Base-by-base conservation (phyloP, 2,113 vertebrate species). In the Microcebus murinus region DNA sequence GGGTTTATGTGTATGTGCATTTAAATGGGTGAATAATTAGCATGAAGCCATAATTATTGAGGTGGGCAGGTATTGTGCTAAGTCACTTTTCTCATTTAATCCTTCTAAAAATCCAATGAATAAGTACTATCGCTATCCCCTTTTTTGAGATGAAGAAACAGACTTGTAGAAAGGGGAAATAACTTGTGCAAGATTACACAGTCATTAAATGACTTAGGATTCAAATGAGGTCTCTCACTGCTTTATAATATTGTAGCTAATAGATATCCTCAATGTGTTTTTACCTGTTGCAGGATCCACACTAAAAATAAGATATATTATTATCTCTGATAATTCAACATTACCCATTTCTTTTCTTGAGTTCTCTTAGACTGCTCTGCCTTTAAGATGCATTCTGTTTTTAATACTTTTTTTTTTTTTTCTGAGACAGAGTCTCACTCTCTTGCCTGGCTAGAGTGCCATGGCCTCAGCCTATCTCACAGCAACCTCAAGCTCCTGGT, bases 141-240 rank as follows among this genome's bases (percentile, higher is more conserved):
- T 83, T 59, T 77, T 83, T 48, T 83, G 20, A 73, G 52, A 52
- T 92, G 27, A 93, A 67, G 59, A 87, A 84, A 95, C 17, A 79
- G 9, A 42, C 29, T 36, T 61, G 2, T 45, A 84, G 6, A 70
- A 23, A 67, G 39, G 29, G 6, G 21, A 94, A 70, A 6, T 82
- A 63, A 71, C 57, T 92, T 95, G 11, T 93, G 3, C 14, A 80
- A 8, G 8, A 17, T 90, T 82, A 63, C 3, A 39, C 4, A 42
- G 29, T 89, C 14, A n/a, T 76, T 94, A 77, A 39, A 34, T 87
- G 74, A 83, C 8, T 83, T 87, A 21, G 36, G 4, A 55, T n/a
- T 73, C n/a, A 94, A 21, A 81, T 87, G 65, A 74, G 31, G 4
- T 87, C 42, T 85, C n/a, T 82, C 50, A 70, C 15, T 68, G 29